These are phyloP conservation scores for Neoascia interrupta DNA, from an alignment of 2,888 invertebrate species.

Conservation along the genomic window DNA sequence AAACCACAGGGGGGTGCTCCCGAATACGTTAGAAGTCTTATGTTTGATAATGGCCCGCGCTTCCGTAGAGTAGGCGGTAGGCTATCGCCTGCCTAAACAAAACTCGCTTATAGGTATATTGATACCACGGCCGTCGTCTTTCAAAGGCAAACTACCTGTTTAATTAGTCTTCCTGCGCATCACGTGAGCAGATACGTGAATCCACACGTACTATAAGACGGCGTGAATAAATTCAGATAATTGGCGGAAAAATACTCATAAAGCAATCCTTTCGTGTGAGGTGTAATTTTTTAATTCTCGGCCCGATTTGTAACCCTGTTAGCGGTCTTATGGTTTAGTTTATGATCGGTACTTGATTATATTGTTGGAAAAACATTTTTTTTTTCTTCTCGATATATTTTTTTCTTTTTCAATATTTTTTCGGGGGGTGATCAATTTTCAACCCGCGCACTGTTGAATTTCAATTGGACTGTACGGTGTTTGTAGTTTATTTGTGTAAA, in stretches of 20 bases:
- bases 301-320: constrained; percentile 6
- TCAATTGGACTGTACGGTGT: constrained; percentile 62
- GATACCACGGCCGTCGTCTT: no score
- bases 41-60: constrained; percentile 32
- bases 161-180: constrained; percentile 50
- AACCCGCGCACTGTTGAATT: constrained; percentile 48
- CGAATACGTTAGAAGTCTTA: constrained; percentile 22
- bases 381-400: constrained; percentile 8
- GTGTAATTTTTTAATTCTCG: constrained; percentile 17
- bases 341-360: constrained; percentile 47
- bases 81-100: no score
- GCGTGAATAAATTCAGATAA: constrained; percentile 76
- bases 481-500: constrained; percentile 58
- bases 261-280: constrained; percentile 74
- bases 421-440: constrained; percentile 53
- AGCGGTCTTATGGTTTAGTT: constrained; percentile 22
- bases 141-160: constrained; percentile 28
- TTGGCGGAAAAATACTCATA: constrained; percentile 78
- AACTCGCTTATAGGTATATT: no score
- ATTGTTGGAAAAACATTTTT: constrained; percentile 43
- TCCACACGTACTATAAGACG: constrained; percentile 6
- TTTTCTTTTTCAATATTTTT: constrained; percentile 34
- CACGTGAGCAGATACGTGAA: constrained; percentile 20
- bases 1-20: constrained; percentile 21
- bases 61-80: constrained; percentile 16